Evolutionary conservation across 2,888 invertebrate species (phyloP).

Genomic region (Orthosia incerta): DNA sequence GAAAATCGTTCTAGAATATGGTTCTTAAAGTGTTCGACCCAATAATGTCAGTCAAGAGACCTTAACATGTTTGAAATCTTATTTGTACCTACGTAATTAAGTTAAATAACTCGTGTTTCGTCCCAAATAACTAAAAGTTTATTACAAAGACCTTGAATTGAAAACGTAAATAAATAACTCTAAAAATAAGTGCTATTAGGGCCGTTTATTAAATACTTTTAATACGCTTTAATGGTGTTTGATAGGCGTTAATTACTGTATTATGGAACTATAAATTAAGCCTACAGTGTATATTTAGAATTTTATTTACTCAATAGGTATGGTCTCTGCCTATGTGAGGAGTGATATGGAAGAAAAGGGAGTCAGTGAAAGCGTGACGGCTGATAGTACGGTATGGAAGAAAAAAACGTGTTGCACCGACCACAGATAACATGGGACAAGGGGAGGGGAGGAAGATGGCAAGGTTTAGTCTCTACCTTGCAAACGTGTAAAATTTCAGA

Average conservation of each 20-base stretch:
- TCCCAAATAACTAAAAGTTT: slow-evolving; percentile 18
- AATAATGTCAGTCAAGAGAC: neutral
- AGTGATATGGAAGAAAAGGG: too few species aligned
- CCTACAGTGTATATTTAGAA: neutral
- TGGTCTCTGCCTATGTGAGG: neutral
- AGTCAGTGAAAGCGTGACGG: too few species aligned
- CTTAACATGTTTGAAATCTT: neutral
- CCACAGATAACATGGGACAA: too few species aligned
- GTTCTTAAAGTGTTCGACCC: neutral
- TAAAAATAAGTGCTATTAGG: slow-evolving; percentile 10
- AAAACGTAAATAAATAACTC: slow-evolving; percentile 1
- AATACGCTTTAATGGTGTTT: neutral
- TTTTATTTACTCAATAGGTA: neutral
- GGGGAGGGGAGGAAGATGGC: too few species aligned
- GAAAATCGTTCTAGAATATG: neutral
- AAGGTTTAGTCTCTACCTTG: too few species aligned
- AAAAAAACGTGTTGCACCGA: too few species aligned
- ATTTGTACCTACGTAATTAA: neutral
- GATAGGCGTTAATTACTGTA: neutral
- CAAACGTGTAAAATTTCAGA: too few species aligned
- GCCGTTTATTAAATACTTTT: neutral
- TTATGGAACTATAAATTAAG: slow-evolving; percentile 13
- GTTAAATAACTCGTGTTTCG: neutral
- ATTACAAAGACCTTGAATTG: slow-evolving; percentile 24
- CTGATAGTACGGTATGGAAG: too few species aligned